phyloP scores from a whole-genome alignment of 2,113 vertebrate genomes.

The Larimichthys polyactis region DNA sequence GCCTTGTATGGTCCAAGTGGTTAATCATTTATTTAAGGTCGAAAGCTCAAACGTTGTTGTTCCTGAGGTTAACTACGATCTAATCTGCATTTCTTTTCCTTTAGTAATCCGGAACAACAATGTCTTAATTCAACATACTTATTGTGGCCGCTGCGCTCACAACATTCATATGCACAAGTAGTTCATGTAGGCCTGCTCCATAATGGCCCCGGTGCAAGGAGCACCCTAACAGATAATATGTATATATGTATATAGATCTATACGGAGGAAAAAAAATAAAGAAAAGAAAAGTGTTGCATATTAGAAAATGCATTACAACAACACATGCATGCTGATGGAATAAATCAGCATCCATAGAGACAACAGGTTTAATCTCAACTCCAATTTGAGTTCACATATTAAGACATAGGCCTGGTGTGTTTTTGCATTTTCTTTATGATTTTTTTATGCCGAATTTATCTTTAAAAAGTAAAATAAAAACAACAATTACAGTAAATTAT shows the following conservation, averaged over 20 bases:
- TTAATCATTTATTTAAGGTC: slow-evolving; percentile 86
- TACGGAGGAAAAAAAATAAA: not conserved
- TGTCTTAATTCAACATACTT: slow-evolving; percentile 81
- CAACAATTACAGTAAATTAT: not conserved
- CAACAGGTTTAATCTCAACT: not conserved
- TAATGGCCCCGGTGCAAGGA: slow-evolving; percentile 51
- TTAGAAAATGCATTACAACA: not conserved
- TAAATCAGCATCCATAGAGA: not conserved
- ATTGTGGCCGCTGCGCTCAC: slow-evolving; percentile 70
- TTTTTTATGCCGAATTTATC: not conserved
- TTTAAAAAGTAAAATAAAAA: not conserved
- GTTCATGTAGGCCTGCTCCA: slow-evolving; percentile 45
- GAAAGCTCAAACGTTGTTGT: slow-evolving; percentile 80
- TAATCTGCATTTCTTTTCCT: slow-evolving; percentile 85
- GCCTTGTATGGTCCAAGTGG: slow-evolving; percentile 49
- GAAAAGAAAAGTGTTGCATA: not conserved
- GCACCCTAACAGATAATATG: not conserved
- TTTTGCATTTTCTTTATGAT: not conserved
- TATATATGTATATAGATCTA: not conserved
- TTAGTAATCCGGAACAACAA: slow-evolving; percentile 82
- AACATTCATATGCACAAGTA: slow-evolving; percentile 72
- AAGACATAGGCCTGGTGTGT: not conserved
- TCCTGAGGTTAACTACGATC: slow-evolving; percentile 76
- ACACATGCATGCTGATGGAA: too few relatives aligned
- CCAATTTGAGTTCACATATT: not conserved